Conservation (phyloP, 2,888 invertebrate species). For the Cephus runcator region DNA sequence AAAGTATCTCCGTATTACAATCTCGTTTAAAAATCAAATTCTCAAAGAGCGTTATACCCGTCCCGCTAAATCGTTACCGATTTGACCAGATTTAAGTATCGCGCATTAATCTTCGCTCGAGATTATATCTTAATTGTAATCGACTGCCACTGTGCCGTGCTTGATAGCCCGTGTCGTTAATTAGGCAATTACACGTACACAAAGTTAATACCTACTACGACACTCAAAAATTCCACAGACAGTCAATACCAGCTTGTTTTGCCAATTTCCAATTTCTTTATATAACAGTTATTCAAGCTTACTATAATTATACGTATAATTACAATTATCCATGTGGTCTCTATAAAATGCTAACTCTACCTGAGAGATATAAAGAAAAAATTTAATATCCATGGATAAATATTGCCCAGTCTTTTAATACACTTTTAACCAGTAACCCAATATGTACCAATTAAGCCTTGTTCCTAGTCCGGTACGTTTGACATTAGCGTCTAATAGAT, state of each 20-base stretch:
- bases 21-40: not conserved
- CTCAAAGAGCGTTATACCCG: not conserved
- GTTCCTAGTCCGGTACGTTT: conserved; percentile 2
- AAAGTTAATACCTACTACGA: not conserved
- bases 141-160: not conserved
- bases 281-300: not conserved
- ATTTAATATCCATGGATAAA: not conserved
- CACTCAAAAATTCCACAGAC: not conserved
- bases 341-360: not conserved
- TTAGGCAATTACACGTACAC: not conserved
- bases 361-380: not conserved
- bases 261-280: not conserved
- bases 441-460: conserved; percentile 12
- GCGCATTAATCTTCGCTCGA: not conserved
- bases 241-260: not conserved
- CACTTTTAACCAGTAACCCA: not conserved
- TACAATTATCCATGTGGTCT: no score
- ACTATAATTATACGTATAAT: not conserved
- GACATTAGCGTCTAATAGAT: conserved; percentile 17
- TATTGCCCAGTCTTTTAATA: not conserved
- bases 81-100: not conserved
- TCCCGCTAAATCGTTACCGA: not conserved
- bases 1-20: not conserved
- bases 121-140: not conserved
- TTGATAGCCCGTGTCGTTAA: not conserved